A percentile compares a stretch with the other conserved stretches of the same genome.
phyloP scores from a whole-genome alignment of 2,113 vertebrate genomes.

The Hydropotes inermis region DNA sequence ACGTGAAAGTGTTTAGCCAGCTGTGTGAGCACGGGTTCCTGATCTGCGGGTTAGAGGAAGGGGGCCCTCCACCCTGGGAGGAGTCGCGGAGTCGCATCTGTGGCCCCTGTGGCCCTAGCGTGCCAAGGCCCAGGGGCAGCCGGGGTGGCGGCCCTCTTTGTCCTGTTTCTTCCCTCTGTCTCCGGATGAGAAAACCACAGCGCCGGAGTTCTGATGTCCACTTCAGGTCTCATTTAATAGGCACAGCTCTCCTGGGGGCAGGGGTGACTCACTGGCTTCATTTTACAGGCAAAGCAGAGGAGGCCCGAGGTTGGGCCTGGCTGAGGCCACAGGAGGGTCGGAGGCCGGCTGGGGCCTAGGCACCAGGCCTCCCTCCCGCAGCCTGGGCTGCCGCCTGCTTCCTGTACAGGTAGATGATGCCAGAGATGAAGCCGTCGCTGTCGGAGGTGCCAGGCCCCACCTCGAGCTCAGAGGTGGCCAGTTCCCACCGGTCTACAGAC shows the following conservation, averaged over 20 bases:
- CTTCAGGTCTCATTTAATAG: constrained; percentile 5
- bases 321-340: background rate
- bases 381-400: constrained; percentile 62
- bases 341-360: background rate
- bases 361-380: background rate
- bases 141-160: background rate
- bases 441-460: background rate
- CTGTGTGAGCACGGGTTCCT: fast-evolving
- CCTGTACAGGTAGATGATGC: constrained; percentile 87
- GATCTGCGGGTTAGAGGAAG: background rate
- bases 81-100: background rate
- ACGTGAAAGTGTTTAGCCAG: background rate
- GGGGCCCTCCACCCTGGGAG: background rate
- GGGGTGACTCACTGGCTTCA: background rate
- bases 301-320: background rate
- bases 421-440: constrained; percentile 83
- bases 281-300: background rate
- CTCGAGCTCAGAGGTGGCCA: constrained; percentile 81
- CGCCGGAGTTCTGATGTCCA: fast-evolving
- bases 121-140: background rate
- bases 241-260: background rate
- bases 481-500: constrained; percentile 88
- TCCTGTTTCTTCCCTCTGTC: background rate
- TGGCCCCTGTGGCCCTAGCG: fast-evolving
- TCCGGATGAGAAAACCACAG: background rate